Base-by-base conservation (phyloP, 2,797 vertebrate species). In the Falco columbarius region DNA sequence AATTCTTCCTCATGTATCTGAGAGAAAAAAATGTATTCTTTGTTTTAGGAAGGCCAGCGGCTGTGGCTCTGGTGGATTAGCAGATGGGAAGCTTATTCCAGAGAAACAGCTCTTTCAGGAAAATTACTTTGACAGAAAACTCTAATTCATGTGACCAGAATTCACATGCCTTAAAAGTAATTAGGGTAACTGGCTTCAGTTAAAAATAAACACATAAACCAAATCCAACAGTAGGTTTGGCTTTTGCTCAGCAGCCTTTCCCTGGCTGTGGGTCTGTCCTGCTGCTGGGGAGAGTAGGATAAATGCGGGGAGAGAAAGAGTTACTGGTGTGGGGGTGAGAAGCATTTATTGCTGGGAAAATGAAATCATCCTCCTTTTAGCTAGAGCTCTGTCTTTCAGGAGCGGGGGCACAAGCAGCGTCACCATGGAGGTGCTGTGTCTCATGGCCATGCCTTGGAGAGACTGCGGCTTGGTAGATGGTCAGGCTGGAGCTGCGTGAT, bases 81-180 rank as follows among this genome's bases (percentile, higher is more conserved):
- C 74, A 76, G 72, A 89, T 75, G 92, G 90, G 87, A 82, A 65
- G 46, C 74, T 84, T 49, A 63, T 89, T 96, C 56, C 83, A 93
- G 80, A 86, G 83, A 75, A 91, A 81, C 44, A 23, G 47, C 70
- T 94, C 85, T 82, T 94, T 90, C 90, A 81, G 63, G 59, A 93
- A 92, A 93, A 94, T 89, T 46, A 54, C 86, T 94, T 94, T 86
- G 96, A 97, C 94, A 93, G 90, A 92, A 84, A 55, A 34, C 52
- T 81, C 29, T 73, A 82, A 71, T 80, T 95, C 61, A 52, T 77
- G 59, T 8, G 20, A 75, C 70, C 77, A 86, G 59, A 73, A 70
- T 85, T 77, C 89, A 92, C 52, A 72, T 91, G 86, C 67, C 91
- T 89, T 85, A n/a, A 40, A 76, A 92, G 90, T 74, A 92, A 74